These are phyloP conservation scores for Micrasema minimum DNA, from an alignment of 1,140 invertebrate genomes.

Conservation along the genomic window DNA sequence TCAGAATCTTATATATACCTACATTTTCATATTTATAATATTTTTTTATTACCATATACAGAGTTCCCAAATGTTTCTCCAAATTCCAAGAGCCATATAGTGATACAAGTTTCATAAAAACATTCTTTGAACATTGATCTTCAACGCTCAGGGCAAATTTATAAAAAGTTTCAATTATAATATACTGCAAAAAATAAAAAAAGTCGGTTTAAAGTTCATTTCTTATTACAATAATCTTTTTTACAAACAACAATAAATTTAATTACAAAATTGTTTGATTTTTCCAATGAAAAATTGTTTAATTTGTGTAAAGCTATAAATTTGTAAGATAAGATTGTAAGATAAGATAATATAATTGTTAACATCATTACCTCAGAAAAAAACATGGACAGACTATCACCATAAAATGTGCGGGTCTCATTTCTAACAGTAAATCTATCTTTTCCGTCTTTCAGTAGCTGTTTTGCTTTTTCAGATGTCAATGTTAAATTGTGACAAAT, in stretches of 20 bases:
- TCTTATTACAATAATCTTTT: no score
- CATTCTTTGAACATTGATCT: conserved; percentile 63
- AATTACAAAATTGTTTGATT: no score
- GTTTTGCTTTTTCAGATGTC: conserved; percentile 70
- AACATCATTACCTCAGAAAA: conserved; percentile 70
- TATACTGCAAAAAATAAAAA: conserved; percentile 63
- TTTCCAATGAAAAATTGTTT: no score
- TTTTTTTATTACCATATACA: conserved; percentile 77
- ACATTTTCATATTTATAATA: no score
- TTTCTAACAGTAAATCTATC: conserved; percentile 76
- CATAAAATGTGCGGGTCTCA: conserved; percentile 79
- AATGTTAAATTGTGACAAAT: conserved; percentile 76
- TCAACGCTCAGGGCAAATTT: conserved; percentile 64
- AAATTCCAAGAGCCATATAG: conserved; percentile 76
- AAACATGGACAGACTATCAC: conserved; percentile 73
- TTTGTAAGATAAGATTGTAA: no score
- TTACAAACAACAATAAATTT: no score
- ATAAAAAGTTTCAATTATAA: conserved; percentile 70
- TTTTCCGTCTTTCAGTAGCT: conserved; percentile 64
- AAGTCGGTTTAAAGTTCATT: no score
- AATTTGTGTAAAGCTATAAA: no score
- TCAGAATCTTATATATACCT: no score
- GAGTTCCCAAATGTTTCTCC: conserved; percentile 75
- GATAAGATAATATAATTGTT: no score
- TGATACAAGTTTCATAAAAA: conserved; percentile 72